Base-by-base conservation (phyloP, 1,140 invertebrate species). In the Saccostrea glomerata region DNA sequence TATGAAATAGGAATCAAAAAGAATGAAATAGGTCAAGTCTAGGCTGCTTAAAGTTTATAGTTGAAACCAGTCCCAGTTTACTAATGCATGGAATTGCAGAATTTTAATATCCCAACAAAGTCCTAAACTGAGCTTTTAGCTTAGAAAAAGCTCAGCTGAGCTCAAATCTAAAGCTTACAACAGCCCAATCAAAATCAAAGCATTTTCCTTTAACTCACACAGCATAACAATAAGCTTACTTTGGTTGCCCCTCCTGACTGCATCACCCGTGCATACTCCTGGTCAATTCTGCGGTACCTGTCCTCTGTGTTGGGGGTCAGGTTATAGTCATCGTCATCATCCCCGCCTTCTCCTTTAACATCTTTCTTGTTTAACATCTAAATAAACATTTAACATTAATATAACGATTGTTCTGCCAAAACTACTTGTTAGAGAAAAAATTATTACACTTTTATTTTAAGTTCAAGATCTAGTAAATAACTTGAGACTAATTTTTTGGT, bases 311-410 rank as follows among this genome's bases (percentile, higher is more conserved):
- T 96, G 54, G 98, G 98, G 54, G 98, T 99, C 91, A 99, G 95
- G 93, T 97, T 97, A 95, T 98, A 99, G 92, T 96, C 96, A 87
- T 97, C 96, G 92, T 98, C 98, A 82, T 97, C 97, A 88, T 89
- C 90, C 17, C 83, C 86, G 94, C 98, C 98, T 54, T 92, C 92
- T 95, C 98, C 98, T 96, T 99, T 99, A 96, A 98, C 98, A 96
- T 99, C 98, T 96, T 99, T 99, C 97, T 99, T 98, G 96, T 97
- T 98, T 95, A 98, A 97, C 95, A 97, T 97, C 98, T 98, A 88
- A 86, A 25, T 89, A 84, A 17, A n/a, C 40, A 84, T 20, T 55
- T 11, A 83, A 47, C 30, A 5, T 0, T 47, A 47, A 7, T 47
- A 47, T 47, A 47, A 5, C 47, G 30, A 36, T 36, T 36, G 30